Conservation (phyloP, 2,797 vertebrate genomes). For the Cirrhinus molitorella region DNA sequence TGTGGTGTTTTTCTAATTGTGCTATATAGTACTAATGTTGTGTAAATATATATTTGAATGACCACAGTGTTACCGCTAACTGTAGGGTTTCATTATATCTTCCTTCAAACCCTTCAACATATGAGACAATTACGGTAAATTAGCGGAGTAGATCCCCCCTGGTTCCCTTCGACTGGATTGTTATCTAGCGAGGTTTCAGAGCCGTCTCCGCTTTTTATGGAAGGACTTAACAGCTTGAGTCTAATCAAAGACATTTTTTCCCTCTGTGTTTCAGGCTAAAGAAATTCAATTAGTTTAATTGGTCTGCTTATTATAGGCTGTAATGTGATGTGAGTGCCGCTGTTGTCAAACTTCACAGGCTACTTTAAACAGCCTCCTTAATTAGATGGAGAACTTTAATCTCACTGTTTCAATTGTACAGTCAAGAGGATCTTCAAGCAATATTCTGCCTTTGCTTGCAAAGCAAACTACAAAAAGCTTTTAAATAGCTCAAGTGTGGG, state of each 20-base stretch:
- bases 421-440: conserved; percentile 70
- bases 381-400: conserved; percentile 77
- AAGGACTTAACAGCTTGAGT: conserved; percentile 75
- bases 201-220: conserved; percentile 65
- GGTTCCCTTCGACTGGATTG: conserved; percentile 68
- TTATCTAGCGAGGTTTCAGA: conserved; percentile 67
- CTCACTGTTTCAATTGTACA: conserved; percentile 71
- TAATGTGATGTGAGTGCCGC: conserved; percentile 71
- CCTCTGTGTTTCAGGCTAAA: conserved; percentile 73
- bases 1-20: neutral
- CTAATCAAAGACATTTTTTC: conserved; percentile 73
- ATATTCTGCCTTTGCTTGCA: conserved; percentile 71
- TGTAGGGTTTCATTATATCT: conserved; percentile 21
- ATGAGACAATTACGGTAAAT: conserved; percentile 49
- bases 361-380: conserved; percentile 72
- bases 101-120: conserved; percentile 31
- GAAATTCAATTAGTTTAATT: conserved; percentile 81
- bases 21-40: neutral
- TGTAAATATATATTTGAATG: neutral
- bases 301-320: conserved; percentile 76
- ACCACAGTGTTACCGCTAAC: neutral
- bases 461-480: conserved; percentile 60
- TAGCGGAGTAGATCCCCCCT: conserved; percentile 52
- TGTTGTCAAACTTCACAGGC: conserved; percentile 77
- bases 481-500: conserved; percentile 57